Evolutionary conservation across 2,888 invertebrate genomes (phyloP), one percentile per base, ranked within the genome.

Genomic region (Ochropacha duplaris): DNA sequence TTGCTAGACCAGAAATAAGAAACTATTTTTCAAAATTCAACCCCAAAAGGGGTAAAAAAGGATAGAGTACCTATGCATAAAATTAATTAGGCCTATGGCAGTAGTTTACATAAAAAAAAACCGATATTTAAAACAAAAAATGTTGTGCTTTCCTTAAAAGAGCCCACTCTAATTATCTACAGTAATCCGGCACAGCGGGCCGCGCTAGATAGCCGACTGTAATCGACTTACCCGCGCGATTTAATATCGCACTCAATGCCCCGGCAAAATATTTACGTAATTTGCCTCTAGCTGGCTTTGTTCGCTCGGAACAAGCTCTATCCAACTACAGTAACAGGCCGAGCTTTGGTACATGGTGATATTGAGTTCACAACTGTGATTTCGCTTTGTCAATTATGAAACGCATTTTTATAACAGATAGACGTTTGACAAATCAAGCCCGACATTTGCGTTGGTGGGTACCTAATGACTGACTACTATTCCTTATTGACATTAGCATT

Each of bases 191-290:
- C 77, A 75, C 81, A 78, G 72, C 75, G 72, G 74, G 76, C 76
- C 76, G 70, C 70, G 70, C 73, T 69, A 77, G 81, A 81, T 82
- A 83, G 81, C 81, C 77, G 73, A 70, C 77, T 74, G 76, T 84
- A 85, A 88, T 84, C 84, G 81, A 86, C 82, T 88, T 84, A 83
- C 76, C 75, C 80, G 75, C 75, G 79, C 83, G 73, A 86, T 87
- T 86, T 87, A 86, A 87, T 87, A 87, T 83, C 73, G 75, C 72
- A 79, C 77, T 83, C 83, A 79, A 81, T 83, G 86, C 78, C 72
- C 79, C 74, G 70, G 73, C 75, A 82, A 83, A 84, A 86, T 85
- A 83, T 87, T 87, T 85, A 82, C 78, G 76, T 78, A 82, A 83
- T 83, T 83, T 76, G 67, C 75, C 71, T 69, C 64, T 60, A 65